Base-by-base conservation (phyloP, 2,888 invertebrate species). In the Coelogynopora nodosa region DNA sequence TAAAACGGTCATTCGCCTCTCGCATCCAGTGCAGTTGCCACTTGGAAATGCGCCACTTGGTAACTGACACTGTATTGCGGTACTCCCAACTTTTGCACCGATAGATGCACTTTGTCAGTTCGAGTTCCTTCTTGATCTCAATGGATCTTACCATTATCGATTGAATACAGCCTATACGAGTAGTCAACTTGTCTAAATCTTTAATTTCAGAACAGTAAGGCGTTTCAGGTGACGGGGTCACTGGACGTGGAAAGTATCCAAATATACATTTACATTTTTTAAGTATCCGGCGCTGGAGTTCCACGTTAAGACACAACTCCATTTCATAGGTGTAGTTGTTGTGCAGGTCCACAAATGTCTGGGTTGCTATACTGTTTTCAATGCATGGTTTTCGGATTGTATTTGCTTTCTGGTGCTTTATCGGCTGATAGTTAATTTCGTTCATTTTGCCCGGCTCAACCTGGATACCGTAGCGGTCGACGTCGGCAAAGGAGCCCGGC, bases 391-490 rank as follows among this genome's bases (percentile, higher is more conserved):
- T 87, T 27, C 27, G 28, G 5, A 80, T 74, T 0, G 87, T 87
- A 30, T 87, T 31, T 18, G 67, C 0, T 0, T 67, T 28, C 29
- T 88, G 82, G 31, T 83, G 29, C 67, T 83, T 30, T 0, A 30
- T 82, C 28, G 87, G 67, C 27, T 87, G 74, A 49, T 87, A 87
- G 31, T 74, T 87, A 67, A 87, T 31, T 23, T 87, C 87, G 31
- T 87, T 87, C 82, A 87, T 88, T 30, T 83, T 29, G 18, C 85
- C 85, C 2, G 87, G 87, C 74, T 87, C 87, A 2, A 87, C 87
- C 26, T 87, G 86, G 18, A 87, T 87, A 23, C 87, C 87, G 67
- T 87, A 26, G 10, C 74, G 31, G 28, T 82, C 67, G 0, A 87
- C 31, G 49, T 87, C 31, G 1, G 86, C 81, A 23, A 82, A 83